Base-by-base conservation (phyloP, 2,797 vertebrate genomes). In the Schizopygopsis malacanthus region DNA sequence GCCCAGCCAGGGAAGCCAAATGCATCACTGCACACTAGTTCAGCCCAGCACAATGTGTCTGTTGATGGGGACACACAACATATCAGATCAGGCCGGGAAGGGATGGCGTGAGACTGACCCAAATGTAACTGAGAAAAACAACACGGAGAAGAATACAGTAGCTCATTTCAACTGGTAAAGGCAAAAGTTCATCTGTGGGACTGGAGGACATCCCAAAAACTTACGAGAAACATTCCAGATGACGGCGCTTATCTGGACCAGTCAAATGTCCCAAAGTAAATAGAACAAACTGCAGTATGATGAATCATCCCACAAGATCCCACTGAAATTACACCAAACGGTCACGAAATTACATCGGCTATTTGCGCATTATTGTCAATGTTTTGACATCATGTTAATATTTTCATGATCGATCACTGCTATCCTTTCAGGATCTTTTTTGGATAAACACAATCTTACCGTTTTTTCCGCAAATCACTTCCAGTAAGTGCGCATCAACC, bases 41-140 rank as follows among this genome's bases (percentile, higher is more conserved):
- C n/a, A 47, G 6, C 39, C 6, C 37, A 73, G 69, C 52, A 85
- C 77, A 85, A 85, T 85, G 69, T 73, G 69, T 3, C 69, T 81
- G 77, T 80, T 85, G 84, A 85, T 65, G 15, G 33, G 67, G 67
- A 70, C 75, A 65, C 67, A 47, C 41, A 73, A 63, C 25, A 10
- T 63, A 73, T 73, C 28, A 85, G 25, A 77, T 61, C 59, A 77
- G 43, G 20, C 56, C 22, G 13, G 77, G 61, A 71, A 37, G 41
- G 69, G 69, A 61, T n/a, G 3, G n/a, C 41, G 37, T 47, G 39
- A 79, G 83, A 79, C 10, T 1, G 7, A 37, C 65, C 25, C 67
- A 85, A 80, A 50, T 85, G 39, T 59, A 85, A 78, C 37, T 56
- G 37, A 78, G 75, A 69, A 73, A 54, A 28, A 39, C 61, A 41